Evolutionary conservation across 1,140 invertebrate genomes (phyloP).

Genomic region (Cepaea nemoralis): DNA sequence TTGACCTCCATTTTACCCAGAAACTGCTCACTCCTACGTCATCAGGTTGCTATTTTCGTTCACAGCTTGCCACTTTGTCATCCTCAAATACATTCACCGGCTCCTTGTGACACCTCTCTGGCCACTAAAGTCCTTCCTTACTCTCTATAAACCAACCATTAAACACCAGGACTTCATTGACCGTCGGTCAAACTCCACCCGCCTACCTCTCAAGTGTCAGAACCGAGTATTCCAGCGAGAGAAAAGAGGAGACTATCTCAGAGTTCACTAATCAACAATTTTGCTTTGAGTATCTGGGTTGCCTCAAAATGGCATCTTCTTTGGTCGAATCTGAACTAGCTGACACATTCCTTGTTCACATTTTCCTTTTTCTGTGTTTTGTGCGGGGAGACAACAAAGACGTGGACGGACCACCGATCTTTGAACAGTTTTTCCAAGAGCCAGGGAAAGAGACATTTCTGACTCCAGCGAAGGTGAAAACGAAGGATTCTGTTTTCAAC

Average conservation of each 20-base stretch:
- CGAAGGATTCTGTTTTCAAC: too few relatives aligned
- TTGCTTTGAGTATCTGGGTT: neutral
- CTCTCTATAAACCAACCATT: neutral
- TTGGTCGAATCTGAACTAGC: too few relatives aligned
- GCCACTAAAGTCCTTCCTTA: neutral
- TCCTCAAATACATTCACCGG: neutral
- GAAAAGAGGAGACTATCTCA: neutral
- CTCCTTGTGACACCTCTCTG: neutral
- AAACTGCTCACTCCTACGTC: too few relatives aligned
- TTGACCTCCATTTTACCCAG: too few relatives aligned
- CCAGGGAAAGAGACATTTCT: too few relatives aligned
- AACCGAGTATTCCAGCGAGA: neutral
- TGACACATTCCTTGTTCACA: too few relatives aligned
- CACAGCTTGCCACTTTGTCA: neutral
- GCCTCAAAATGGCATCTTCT: neutral
- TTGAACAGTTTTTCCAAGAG: too few relatives aligned
- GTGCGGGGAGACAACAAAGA: too few relatives aligned
- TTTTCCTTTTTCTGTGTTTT: too few relatives aligned
- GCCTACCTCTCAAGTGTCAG: neutral
- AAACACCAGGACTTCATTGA: neutral
- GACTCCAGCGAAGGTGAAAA: too few relatives aligned
- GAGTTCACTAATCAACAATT: neutral
- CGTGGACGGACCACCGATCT: too few relatives aligned
- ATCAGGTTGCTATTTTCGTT: too few relatives aligned
- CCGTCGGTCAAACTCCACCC: neutral